Conservation (phyloP, 1,140 invertebrate genomes). For the Temnothorax curvispinosus region DNA sequence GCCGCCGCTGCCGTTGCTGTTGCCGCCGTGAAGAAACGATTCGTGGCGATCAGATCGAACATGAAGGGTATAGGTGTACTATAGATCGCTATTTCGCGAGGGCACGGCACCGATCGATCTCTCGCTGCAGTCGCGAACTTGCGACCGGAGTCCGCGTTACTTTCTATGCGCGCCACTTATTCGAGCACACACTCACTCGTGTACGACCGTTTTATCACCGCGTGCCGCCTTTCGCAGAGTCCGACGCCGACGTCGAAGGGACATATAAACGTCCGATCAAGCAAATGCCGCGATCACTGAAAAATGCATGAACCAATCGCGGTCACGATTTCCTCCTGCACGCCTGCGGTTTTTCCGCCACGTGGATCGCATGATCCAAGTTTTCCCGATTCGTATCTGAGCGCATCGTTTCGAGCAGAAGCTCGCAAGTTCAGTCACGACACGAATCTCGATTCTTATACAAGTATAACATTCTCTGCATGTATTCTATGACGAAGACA, state of each 20-base stretch:
- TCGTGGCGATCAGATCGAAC: constrained; percentile 51
- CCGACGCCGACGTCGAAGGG: constrained; percentile 30
- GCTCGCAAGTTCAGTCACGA: neutral
- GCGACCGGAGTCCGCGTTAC: constrained; percentile 1
- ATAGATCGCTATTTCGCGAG: constrained; percentile 32
- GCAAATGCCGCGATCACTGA: constrained; percentile 71
- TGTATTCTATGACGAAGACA: neutral
- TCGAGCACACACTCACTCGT: constrained; percentile 20
- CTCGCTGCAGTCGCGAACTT: constrained; percentile 20
- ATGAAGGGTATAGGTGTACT: constrained; percentile 5
- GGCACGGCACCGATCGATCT: constrained; percentile 46
- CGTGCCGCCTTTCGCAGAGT: constrained; percentile 9
- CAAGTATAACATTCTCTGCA: neutral
- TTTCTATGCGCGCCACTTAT: constrained; percentile 40
- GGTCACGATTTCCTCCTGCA: constrained; percentile 45
- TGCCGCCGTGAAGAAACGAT: constrained; percentile 30
- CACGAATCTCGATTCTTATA: neutral
- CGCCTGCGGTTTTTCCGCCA: neutral
- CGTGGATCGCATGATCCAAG: constrained; percentile 36
- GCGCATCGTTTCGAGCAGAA: no score
- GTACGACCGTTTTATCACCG: constrained; percentile 3
- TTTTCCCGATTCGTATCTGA: constrained; percentile 33
- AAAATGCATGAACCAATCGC: constrained; percentile 76
- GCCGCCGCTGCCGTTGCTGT: neutral
- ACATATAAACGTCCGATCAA: constrained; percentile 70